Evolutionary conservation across 1,140 invertebrate species (phyloP), one percentile per base, ranked within the genome.

Genomic region (Drosophila carrolli): DNA sequence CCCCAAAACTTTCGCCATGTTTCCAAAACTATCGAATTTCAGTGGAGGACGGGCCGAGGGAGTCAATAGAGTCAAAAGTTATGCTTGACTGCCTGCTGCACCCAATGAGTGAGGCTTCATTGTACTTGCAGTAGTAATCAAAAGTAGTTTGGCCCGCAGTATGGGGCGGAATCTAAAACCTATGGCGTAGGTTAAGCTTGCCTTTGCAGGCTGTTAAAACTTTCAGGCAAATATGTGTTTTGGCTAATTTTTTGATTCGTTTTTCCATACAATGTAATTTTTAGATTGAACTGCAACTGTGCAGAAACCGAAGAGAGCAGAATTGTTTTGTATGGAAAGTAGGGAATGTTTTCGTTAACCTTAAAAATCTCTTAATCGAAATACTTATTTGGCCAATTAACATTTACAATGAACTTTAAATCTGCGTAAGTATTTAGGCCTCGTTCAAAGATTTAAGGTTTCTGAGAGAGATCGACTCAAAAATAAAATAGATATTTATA

Each of bases 21-120:
- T 48, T 47, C 60, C 65, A 60, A 81, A 77, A 73, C 82, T 82
- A 82, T 86, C 59, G 79, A 76, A 77, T 73, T 79, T 71, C 70
- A 78, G 41, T 43, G 44, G 11, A 38, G 44, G 43, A 23, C 3
- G 41, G 14, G 1, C 0, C 8, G 10, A 23, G 23, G 14, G 23
- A 67, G 68, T 86, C 83, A 79, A 86, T 83, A 79, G 84, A 88
- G 83, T 83, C 67, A 88, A 83, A 86, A 86, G 83, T 88, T 86
- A 86, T 88, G 84, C 83, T 66, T 55, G 60, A 75, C 65, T 86
- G 82, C 70, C 58, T 65, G 61, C 74, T 77, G 74, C 60, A 47
- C 37, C 61, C 82, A 78, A 68, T 81, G 75, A 78, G 74, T 74
- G 76, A 44, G 59, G 68, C 43, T 81, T 68, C 55, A 76, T 75